Percentiles rank a stretch among this genome's conserved stretches.
These are phyloP conservation scores for Condylura cristata DNA, from an alignment of 2,113 vertebrate genomes.

Conservation along the genomic window DNA sequence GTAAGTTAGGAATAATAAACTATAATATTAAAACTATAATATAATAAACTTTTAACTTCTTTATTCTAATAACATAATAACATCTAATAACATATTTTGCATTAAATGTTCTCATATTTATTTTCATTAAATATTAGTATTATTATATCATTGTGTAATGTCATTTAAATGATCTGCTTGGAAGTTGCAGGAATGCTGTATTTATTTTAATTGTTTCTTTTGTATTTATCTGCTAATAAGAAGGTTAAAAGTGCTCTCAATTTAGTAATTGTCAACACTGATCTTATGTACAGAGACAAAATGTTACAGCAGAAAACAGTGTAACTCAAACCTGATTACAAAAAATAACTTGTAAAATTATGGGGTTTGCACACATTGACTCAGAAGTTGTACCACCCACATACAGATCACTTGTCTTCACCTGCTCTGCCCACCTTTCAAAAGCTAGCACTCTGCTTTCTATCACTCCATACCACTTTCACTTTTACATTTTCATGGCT, in stretches of 20 bases:
- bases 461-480: background rate
- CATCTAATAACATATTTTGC: no score
- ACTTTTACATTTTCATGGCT: background rate
- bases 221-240: background rate
- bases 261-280: background rate
- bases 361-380: background rate
- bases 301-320: background rate
- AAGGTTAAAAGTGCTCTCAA: background rate
- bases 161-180: background rate
- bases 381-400: background rate
- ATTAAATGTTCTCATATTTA: background rate
- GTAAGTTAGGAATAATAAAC: background rate
- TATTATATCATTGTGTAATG: background rate
- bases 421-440: background rate
- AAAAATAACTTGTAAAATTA: background rate
- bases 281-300: background rate
- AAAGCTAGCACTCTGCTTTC: background rate
- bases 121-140: background rate
- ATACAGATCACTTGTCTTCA: background rate
- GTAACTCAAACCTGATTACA: background rate
- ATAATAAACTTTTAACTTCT: background rate
- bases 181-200: background rate
- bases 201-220: background rate
- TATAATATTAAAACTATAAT: background rate
- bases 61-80: background rate